A percentile compares a stretch with the other conserved stretches of the same genome.
phyloP scores from a whole-genome alignment of 1,140 invertebrate genomes.

The Zaprionus davidi region DNA sequence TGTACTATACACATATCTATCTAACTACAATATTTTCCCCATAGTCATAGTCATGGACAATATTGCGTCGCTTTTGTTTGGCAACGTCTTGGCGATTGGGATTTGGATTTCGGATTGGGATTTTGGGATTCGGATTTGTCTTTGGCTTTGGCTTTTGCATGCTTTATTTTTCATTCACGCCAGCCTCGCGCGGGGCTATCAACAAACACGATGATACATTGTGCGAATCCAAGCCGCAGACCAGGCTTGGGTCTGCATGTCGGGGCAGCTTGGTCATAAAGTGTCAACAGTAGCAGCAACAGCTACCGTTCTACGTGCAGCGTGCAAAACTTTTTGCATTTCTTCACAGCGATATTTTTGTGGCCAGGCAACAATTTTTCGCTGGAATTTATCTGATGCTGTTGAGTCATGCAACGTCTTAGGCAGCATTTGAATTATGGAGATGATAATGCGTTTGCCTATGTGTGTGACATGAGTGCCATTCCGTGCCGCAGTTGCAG shows the following conservation, averaged over 20 bases:
- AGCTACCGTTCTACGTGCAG: conserved; percentile 75
- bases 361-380: conserved; percentile 69
- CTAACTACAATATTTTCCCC: conserved; percentile 62
- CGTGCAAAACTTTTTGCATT: conserved; percentile 53
- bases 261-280: conserved; percentile 51
- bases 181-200: conserved; percentile 48
- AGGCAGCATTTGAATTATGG: conserved; percentile 77
- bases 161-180: conserved; percentile 65
- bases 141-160: conserved; percentile 60
- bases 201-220: conserved; percentile 52
- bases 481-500: conserved; percentile 21
- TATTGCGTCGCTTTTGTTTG: conserved; percentile 77
- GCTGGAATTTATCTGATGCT: conserved; percentile 69
- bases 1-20: conserved; percentile 52
- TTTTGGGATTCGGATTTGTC: conserved; percentile 1
- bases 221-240: conserved; percentile 26
- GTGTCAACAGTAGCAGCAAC: conserved; percentile 69
- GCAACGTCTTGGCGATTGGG: conserved; percentile 38
- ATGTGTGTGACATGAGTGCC: conserved; percentile 55
- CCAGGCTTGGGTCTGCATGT: conserved; percentile 20
- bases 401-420: conserved; percentile 78
- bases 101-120: conserved; percentile 13
- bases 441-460: conserved; percentile 79
- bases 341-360: conserved; percentile 64
- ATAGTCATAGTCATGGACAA: conserved; percentile 60